A percentile compares a stretch with the other conserved stretches of the same genome.
Conservation (phyloP, 92 coral and sea anemone genomes). For the Umimayanthus chanpuru region DNA sequence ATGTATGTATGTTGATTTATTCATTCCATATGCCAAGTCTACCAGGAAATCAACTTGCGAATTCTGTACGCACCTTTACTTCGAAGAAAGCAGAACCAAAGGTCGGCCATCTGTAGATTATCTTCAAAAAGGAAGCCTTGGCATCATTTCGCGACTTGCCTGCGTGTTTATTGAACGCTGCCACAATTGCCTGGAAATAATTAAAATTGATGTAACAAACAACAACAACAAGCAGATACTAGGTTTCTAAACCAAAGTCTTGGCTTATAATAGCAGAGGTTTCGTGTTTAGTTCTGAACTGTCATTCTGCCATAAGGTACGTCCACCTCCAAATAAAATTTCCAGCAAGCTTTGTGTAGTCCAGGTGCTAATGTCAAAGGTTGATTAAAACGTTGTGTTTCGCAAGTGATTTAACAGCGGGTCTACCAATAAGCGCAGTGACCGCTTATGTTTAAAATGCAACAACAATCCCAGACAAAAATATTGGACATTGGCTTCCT, state of each 20-base stretch:
- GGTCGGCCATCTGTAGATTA: constrained; percentile 98
- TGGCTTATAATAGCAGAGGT: not conserved
- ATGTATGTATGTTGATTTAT: not conserved
- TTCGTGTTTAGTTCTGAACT: not conserved
- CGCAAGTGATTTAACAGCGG: no score
- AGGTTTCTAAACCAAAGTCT: not conserved
- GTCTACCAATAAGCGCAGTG: no score
- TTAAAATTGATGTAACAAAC: not conserved
- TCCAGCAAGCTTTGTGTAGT: no score
- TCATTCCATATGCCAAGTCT: not conserved
- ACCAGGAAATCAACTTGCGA: not conserved
- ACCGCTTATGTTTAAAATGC: no score
- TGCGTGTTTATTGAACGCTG: constrained; percentile 89
- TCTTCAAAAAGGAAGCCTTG: constrained; percentile 88
- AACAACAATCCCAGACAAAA: no score
- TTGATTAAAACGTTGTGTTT: no score
- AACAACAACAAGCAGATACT: not conserved
- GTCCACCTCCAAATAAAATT: no score
- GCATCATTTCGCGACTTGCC: constrained; percentile 95
- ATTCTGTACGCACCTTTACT: constrained; percentile 74
- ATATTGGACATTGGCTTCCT: no score
- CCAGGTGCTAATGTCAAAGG: no score
- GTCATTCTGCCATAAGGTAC: no score
- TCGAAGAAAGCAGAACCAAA: constrained; percentile 99
- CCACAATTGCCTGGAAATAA: constrained; percentile 78